phyloP scores from a whole-genome alignment of 2,797 vertebrate genomes.

The Tangara arthus region DNA sequence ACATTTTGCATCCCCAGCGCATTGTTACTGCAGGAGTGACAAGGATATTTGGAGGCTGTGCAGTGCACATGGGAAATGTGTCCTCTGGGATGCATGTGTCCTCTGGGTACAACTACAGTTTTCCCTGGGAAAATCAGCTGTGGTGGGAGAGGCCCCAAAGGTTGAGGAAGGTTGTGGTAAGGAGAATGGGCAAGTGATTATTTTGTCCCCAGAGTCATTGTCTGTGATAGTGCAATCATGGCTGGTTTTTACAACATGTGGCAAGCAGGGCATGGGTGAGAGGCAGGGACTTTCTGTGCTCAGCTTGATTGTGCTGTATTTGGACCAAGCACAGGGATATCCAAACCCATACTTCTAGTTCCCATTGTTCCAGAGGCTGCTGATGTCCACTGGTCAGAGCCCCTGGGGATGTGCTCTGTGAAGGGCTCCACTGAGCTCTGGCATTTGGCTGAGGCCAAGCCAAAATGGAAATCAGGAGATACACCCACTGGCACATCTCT shows the following conservation, averaged over 20 bases:
- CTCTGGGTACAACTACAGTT: not conserved
- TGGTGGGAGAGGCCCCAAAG: not conserved
- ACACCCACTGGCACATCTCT: not conserved
- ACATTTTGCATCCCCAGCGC: not conserved
- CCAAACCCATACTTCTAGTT: not conserved
- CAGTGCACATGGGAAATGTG: not conserved
- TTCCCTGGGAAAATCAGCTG: not conserved
- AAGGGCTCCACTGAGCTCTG: not conserved
- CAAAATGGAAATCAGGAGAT: rapidly evolving
- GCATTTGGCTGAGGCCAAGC: not conserved
- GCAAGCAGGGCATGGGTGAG: not conserved
- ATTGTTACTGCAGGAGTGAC: not conserved
- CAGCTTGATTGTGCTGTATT: rapidly evolving
- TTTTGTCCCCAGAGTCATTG: not conserved
- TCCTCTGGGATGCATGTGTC: not conserved
- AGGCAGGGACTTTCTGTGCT: not conserved
- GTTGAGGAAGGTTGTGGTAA: not conserved
- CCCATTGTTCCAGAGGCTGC: not conserved
- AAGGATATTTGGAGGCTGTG: not conserved
- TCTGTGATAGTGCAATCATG: rapidly evolving
- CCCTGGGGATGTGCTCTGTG: not conserved
- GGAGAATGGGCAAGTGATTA: not conserved
- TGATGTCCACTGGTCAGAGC: not conserved
- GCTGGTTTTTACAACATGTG: not conserved
- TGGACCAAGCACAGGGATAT: not conserved